Conservation (phyloP, 2,888 invertebrate genomes). For the Caenorhabditis sulstoni region DNA sequence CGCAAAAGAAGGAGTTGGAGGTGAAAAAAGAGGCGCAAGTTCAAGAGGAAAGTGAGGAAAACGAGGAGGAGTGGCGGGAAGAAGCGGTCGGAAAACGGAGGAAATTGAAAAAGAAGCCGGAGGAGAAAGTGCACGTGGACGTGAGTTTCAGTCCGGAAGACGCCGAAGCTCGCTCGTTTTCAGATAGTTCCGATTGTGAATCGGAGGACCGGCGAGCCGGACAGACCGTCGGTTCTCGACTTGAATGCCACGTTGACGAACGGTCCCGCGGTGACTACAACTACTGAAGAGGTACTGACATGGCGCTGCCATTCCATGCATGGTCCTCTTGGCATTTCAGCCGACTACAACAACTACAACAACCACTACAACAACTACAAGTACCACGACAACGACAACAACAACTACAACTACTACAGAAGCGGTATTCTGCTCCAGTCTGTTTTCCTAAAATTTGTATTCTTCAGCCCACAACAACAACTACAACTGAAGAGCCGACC, state of each 20-base stretch:
- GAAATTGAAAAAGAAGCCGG: conserved; percentile 11
- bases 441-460: background rate
- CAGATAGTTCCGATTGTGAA: conserved; percentile 56
- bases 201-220: conserved; percentile 51
- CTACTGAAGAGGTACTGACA: conserved; percentile 13
- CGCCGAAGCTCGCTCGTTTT: conserved; percentile 1
- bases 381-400: conserved; percentile 1
- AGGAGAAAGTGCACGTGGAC: conserved; percentile 56
- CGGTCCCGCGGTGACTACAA: background rate
- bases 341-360: background rate
- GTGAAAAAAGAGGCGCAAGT: background rate
- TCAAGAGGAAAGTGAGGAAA: conserved; percentile 20
- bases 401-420: conserved; percentile 10
- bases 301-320: too few species aligned
- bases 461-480: conserved; percentile 29
- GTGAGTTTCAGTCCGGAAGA: conserved; percentile 19
- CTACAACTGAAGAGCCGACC: conserved; percentile 22
- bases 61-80: conserved; percentile 17
- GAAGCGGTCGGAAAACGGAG: conserved; percentile 30
- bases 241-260: conserved; percentile 1
- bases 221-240: conserved; percentile 9
- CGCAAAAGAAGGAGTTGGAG: conserved; percentile 34
- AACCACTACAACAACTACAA: background rate
- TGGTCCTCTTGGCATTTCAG: background rate
- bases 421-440: background rate